A percentile compares a stretch with the other conserved stretches of the same genome.
These are phyloP conservation scores for Ormyrus pomaceus DNA, from an alignment of 2,888 invertebrate genomes.

Conservation along the genomic window DNA sequence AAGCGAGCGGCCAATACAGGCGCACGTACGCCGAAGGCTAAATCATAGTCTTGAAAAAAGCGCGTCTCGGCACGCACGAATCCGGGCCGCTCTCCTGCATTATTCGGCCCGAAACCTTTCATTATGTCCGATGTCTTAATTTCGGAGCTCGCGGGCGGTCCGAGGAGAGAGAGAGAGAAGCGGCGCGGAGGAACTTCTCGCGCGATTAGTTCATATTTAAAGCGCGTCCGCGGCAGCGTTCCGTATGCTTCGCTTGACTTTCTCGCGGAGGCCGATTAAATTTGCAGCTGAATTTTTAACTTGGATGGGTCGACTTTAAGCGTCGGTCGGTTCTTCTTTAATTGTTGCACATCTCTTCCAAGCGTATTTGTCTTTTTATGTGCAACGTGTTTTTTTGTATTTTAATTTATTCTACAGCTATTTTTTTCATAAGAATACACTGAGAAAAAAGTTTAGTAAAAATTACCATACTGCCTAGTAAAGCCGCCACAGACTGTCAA, in stretches of 20 bases:
- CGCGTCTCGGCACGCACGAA: neutral
- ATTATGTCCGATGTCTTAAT: slow-evolving; percentile 55
- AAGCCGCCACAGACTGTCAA: too few relatives aligned
- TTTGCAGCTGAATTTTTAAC: too few relatives aligned
- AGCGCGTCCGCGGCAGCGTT: neutral
- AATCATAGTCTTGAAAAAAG: slow-evolving; percentile 46
- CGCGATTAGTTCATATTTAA: slow-evolving; percentile 37
- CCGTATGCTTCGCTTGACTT: neutral
- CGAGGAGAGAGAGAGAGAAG: neutral
- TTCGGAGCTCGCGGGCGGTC: slow-evolving; percentile 50
- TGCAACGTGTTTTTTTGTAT: too few relatives aligned
- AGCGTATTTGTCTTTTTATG: too few relatives aligned
- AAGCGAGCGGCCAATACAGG: slow-evolving; percentile 18
- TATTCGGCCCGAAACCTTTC: slow-evolving; percentile 45
- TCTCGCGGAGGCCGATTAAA: too few relatives aligned
- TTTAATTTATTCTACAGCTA: too few relatives aligned
- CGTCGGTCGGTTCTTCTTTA: too few relatives aligned
- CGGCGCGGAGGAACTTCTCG: slow-evolving; percentile 3
- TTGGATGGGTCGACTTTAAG: too few relatives aligned
- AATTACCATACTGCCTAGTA: too few relatives aligned
- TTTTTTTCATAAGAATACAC: too few relatives aligned
- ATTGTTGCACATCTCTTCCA: too few relatives aligned
- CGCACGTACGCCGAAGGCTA: slow-evolving; percentile 24
- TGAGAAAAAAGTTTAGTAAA: too few relatives aligned
- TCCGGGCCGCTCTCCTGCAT: slow-evolving; percentile 28